Evolutionary conservation across 2,888 invertebrate genomes (phyloP), one percentile per base, ranked within the genome.

Genomic region (Drosophila monieri): DNA sequence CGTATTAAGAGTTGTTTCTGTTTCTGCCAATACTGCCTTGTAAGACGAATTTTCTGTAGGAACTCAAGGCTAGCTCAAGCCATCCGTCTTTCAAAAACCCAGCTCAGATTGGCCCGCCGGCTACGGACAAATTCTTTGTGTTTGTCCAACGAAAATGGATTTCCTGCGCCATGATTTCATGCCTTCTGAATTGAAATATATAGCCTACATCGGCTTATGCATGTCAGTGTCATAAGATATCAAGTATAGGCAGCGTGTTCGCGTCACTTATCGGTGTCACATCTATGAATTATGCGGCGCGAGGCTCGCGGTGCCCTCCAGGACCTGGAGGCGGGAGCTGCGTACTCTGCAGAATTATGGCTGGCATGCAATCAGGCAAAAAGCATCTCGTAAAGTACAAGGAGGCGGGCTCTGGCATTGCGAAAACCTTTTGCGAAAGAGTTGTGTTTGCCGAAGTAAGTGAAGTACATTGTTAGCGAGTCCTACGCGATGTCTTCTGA

Each of bases 291-390:
- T 54, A 74, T 78, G 73, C 64, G 66, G 44, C 55, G 37, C 49
- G 51, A 18, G 54, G 55, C 9, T 27, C 49, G 51, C 18, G 54
- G 55, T 65, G 68, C 65, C 35, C 35, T 35, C 35, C 65, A 65
- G 49, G 49, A 35, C 49, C 47, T 58, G 48, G 61, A 56, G 57
- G 48, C 25, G 41, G 37, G 27, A 64, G 41, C 56, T 71, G 47
- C 65, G 70, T 48, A 58, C 54, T 64, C 65, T 59, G 37, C 66
- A 52, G 74, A 85, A 76, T 71, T 77, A 81, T 85, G 71, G 75
- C 77, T 73, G 58, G 52, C 64, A 47, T 65, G 60, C 67, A 87
- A 88, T 88, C 85, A 75, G 66, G 48, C 51, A 49, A 66, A 73
- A 72, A 37, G 57, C 61, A 86, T 85, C 88, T 73, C 66, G 54